A percentile compares a stretch with the other conserved stretches of the same genome.
These are phyloP conservation scores for Knipowitschia caucasica DNA, from an alignment of 2,797 vertebrate genomes.

Conservation along the genomic window DNA sequence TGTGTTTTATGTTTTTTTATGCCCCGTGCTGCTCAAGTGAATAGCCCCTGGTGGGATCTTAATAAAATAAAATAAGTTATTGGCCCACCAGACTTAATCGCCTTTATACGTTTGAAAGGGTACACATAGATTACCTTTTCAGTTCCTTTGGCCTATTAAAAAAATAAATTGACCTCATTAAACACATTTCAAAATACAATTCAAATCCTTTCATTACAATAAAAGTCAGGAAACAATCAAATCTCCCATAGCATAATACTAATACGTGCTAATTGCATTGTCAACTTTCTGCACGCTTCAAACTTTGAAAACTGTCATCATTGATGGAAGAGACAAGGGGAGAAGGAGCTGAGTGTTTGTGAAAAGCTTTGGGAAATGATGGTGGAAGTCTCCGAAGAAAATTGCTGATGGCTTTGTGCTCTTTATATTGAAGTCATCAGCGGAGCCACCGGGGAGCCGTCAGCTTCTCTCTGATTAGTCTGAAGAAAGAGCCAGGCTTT, in stretches of 20 bases:
- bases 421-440: conserved; percentile 26
- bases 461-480: conserved; percentile 24
- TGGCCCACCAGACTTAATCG: too few relatives aligned
- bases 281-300: not conserved
- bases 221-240: too few relatives aligned
- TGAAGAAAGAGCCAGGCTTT: conserved; percentile 21
- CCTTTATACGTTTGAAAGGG: too few relatives aligned
- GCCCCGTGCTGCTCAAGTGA: too few relatives aligned
- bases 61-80: too few relatives aligned
- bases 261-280: conserved; percentile 2
- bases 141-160: too few relatives aligned
- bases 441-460: conserved; percentile 11
- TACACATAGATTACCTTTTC: too few relatives aligned
- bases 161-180: too few relatives aligned
- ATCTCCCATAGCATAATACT: not conserved
- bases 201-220: too few relatives aligned
- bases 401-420: conserved; percentile 20
- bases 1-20: too few relatives aligned
- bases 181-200: too few relatives aligned
- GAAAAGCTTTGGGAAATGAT: conserved; percentile 2
- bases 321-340: not conserved
- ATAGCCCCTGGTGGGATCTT: too few relatives aligned
- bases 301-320: not conserved
- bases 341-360: not conserved
- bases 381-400: conserved; percentile 14